These are phyloP conservation scores for Dryococelus australis DNA, from an alignment of 2,888 invertebrate species.

Conservation along the genomic window DNA sequence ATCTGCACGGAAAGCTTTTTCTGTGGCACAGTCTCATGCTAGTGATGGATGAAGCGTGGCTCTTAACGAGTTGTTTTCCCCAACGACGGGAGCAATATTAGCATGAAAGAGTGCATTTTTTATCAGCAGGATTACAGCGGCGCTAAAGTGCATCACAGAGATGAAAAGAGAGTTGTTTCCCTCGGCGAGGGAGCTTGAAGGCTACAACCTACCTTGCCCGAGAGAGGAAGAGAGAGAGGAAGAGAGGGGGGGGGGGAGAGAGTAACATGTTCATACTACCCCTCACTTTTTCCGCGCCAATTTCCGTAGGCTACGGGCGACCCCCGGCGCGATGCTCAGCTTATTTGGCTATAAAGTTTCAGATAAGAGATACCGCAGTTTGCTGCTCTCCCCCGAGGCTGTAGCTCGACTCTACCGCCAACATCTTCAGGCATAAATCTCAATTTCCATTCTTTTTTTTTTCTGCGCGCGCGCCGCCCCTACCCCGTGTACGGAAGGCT, in stretches of 20 bases:
- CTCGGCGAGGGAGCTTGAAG: neutral
- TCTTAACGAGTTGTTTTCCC: neutral
- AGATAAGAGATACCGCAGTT: slow-evolving; percentile 23
- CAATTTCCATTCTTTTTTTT: slow-evolving; percentile 23
- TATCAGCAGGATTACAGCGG: neutral
- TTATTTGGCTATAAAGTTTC: slow-evolving; percentile 29
- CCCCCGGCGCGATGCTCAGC: slow-evolving; percentile 13
- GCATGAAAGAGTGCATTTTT: slow-evolving; percentile 9
- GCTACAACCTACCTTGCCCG: neutral
- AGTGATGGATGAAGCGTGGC: neutral
- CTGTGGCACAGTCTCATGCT: neutral
- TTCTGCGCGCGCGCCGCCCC: neutral
- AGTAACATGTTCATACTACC: neutral
- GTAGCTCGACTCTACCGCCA: neutral
- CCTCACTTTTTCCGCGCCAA: slow-evolving; percentile 13
- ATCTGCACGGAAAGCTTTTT: neutral
- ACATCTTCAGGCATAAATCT: slow-evolving; percentile 29
- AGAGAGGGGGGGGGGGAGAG: no score
- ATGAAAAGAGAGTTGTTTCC: neutral
- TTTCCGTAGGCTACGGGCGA: slow-evolving; percentile 23
- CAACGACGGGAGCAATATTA: neutral
- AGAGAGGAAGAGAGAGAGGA: neutral
- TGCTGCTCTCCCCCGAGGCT: neutral
- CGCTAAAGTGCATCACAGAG: slow-evolving; percentile 2
- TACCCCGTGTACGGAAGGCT: neutral